Evolutionary conservation across 2,797 vertebrate species (phyloP), one percentile per base, ranked within the genome.

Genomic region (Holocentrus rufus): DNA sequence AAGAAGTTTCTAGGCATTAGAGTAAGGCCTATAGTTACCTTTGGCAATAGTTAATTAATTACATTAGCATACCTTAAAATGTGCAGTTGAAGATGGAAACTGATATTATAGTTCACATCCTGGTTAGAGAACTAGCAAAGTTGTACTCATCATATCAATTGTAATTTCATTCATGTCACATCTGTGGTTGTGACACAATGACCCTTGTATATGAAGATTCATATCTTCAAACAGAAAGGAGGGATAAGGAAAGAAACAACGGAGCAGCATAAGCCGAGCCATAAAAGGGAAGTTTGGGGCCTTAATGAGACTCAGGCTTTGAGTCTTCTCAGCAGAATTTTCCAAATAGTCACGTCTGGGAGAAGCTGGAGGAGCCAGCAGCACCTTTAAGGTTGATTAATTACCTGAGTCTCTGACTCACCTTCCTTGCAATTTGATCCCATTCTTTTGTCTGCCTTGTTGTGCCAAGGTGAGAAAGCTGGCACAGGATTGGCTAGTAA

Each of bases 341-440:
- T 20, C 34, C 34, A 67, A 46, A 67, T 25, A 56, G 61, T 64
- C 61, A 49, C 46, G 31, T 64, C 22, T 20, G 65, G 23, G 13
- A 44, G 34, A 34, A 46, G 23, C 61, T 7, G 31, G 56, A 44
- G 52, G 42, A 27, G 63, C 9, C 7, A 13, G 64, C 65, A 53
- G 64, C 65, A 59, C 65, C 70, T 62, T 72, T 60, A 83, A 78
- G 18, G 23, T 53, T 65, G 74, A 85, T 77, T 73, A 86, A 78
- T 81, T 71, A 72, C 70, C 42, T 23, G 20, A 64, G 54, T 46
- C 72, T 65, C 20, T 46, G 53, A 74, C 44, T 85, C 62, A 70
- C 64, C 25, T 72, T 57, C 22, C 34, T 18, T 66, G 61, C 34
- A 77, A 63, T 74, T 46, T 68, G 53, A 69, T 81, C 34, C 53